phyloP scores from a whole-genome alignment of 2,888 invertebrate genomes.

The Cecidostiba fungosa region DNA sequence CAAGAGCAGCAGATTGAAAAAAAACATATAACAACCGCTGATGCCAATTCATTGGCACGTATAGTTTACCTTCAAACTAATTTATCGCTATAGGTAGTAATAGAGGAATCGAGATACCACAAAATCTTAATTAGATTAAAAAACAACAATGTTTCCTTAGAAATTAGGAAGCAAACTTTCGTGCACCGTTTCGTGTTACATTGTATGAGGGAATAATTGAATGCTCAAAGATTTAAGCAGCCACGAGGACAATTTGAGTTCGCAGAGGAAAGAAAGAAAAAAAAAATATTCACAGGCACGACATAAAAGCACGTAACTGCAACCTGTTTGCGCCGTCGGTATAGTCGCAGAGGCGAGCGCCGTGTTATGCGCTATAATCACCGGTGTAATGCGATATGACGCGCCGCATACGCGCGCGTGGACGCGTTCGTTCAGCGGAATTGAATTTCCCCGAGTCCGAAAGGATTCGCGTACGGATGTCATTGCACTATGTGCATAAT shows the following conservation, averaged over 20 bases:
- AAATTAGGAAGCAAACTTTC: too few species aligned
- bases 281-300: neutral
- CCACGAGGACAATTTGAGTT: neutral
- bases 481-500: neutral
- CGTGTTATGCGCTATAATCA: slow-evolving; percentile 14
- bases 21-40: too few species aligned
- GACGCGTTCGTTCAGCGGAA: neutral
- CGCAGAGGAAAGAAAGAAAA: neutral
- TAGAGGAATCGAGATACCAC: too few species aligned
- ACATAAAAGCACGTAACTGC: neutral
- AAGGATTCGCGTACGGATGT: neutral
- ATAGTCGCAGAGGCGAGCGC: neutral
- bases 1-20: too few species aligned
- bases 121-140: too few species aligned
- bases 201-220: neutral
- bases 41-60: too few species aligned
- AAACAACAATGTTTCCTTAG: too few species aligned
- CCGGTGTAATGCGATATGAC: slow-evolving; percentile 21
- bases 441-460: neutral
- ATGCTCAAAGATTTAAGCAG: neutral
- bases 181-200: too few species aligned
- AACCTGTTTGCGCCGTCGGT: slow-evolving; percentile 16
- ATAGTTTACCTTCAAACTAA: too few species aligned
- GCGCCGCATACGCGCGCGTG: neutral
- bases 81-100: too few species aligned